A percentile compares a stretch with the other conserved stretches of the same genome.
These are phyloP conservation scores for Lagorchestes hirsutus DNA, from an alignment of 2,797 vertebrate genomes.

Conservation along the genomic window DNA sequence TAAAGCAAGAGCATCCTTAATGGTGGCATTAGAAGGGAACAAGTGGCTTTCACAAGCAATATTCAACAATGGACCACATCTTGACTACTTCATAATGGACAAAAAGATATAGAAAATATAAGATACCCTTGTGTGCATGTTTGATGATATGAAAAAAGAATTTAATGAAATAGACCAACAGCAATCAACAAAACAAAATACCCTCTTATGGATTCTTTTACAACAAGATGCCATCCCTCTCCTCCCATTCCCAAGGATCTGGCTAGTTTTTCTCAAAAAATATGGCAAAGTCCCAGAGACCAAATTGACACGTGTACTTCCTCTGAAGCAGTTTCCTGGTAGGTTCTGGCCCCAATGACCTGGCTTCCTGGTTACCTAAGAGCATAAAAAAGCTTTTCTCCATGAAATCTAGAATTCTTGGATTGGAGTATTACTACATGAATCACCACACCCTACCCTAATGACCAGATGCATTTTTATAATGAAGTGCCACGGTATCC, in stretches of 20 bases:
- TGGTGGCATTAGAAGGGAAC: not conserved
- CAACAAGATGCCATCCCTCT: not conserved
- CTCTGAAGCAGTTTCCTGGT: not conserved
- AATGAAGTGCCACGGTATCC: too few species aligned
- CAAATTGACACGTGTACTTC: not conserved
- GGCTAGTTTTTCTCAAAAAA: not conserved
- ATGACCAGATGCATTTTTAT: not conserved
- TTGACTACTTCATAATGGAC: not conserved
- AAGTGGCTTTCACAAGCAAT: not conserved
- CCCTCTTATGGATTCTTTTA: not conserved
- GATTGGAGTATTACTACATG: not conserved
- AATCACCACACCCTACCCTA: not conserved
- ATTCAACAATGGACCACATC: not conserved
- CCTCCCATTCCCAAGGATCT: not conserved
- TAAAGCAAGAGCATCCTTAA: not conserved
- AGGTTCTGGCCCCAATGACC: not conserved
- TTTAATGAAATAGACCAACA: not conserved
- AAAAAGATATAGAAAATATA: not conserved
- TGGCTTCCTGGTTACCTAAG: not conserved
- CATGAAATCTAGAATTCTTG: not conserved
- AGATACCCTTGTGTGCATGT: not conserved
- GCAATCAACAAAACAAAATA: not conserved
- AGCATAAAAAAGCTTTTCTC: not conserved
- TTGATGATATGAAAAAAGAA: not conserved
- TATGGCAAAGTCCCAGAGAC: not conserved